Conservation (phyloP, 2,113 vertebrate species). For the Seriola quinqueradiata region DNA sequence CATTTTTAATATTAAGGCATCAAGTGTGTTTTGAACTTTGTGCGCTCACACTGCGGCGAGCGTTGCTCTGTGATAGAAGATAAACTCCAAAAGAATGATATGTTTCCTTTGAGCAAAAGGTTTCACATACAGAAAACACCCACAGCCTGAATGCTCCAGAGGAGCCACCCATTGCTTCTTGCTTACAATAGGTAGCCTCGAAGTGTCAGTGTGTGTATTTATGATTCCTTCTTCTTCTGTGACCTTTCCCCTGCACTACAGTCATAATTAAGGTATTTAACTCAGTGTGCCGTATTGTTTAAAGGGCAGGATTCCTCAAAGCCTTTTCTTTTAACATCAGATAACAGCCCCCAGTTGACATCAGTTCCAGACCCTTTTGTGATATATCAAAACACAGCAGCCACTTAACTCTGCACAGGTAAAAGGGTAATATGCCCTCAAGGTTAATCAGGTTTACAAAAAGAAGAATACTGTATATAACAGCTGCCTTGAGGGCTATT, state of each 20-base stretch:
- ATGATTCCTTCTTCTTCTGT: neutral
- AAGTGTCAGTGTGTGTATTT: neutral
- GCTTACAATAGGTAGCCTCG: neutral
- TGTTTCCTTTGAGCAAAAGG: neutral
- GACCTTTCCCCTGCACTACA: neutral
- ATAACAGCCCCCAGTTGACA: neutral
- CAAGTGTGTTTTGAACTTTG: neutral
- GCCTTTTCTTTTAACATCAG: neutral
- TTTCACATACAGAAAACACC: neutral
- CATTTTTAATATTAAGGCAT: neutral
- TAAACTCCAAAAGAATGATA: neutral
- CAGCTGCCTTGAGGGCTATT: neutral
- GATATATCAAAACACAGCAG: neutral
- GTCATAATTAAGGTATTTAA: neutral
- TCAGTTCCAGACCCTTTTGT: neutral
- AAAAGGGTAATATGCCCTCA: neutral
- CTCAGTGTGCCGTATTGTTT: neutral
- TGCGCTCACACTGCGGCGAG: neutral
- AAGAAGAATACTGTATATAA: neutral
- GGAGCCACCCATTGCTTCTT: neutral
- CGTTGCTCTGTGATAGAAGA: neutral
- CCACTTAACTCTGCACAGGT: neutral
- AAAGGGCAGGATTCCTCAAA: slow-evolving; percentile 3
- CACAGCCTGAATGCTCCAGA: neutral
- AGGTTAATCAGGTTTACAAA: neutral